A percentile compares a stretch with the other conserved stretches of the same genome.
Conservation (phyloP, 2,888 invertebrate species). For the Idaea biselata region DNA sequence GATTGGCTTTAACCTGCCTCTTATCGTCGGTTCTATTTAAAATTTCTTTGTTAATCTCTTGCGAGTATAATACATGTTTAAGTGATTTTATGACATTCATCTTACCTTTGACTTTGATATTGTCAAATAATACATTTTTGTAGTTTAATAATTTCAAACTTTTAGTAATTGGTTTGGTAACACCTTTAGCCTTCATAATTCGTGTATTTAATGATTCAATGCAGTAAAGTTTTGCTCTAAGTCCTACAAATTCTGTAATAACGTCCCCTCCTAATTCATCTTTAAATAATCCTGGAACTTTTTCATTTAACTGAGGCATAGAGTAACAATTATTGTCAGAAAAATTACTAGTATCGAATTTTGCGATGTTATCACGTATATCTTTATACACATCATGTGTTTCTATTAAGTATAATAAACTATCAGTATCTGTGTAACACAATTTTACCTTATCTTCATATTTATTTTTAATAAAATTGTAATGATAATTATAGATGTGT, state of each 20-base stretch:
- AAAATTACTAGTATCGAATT: constrained; percentile 12
- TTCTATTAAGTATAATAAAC: constrained; percentile 11
- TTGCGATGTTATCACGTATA: constrained; percentile 2
- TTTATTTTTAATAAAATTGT: constrained; percentile 8
- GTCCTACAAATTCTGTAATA: constrained; percentile 19
- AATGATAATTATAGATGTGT: constrained; percentile 13
- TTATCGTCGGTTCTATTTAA: constrained; percentile 17
- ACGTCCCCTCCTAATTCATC: constrained; percentile 25
- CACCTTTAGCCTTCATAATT: constrained; percentile 17
- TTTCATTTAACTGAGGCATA: constrained; percentile 21
- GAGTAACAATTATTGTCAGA: constrained; percentile 9
- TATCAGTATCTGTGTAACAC: constrained; percentile 16
- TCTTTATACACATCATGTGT: constrained; percentile 9
- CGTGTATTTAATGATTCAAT: constrained; percentile 10
- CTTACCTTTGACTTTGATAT: constrained; percentile 7
- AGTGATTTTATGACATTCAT: constrained; percentile 13
- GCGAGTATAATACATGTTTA: constrained; percentile 11
- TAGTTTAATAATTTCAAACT: constrained; percentile 13
- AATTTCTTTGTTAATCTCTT: constrained; percentile 10
- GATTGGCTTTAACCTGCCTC: constrained; percentile 9
- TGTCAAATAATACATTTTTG: constrained; percentile 6
- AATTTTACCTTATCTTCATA: constrained; percentile 5
- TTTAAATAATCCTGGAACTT: constrained; percentile 24
- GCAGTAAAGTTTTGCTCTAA: constrained; percentile 23
- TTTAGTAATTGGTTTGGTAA: constrained; percentile 10